Evolutionary conservation across 2,113 vertebrate species (phyloP).

Genomic region (Elaphurus davidianus): DNA sequence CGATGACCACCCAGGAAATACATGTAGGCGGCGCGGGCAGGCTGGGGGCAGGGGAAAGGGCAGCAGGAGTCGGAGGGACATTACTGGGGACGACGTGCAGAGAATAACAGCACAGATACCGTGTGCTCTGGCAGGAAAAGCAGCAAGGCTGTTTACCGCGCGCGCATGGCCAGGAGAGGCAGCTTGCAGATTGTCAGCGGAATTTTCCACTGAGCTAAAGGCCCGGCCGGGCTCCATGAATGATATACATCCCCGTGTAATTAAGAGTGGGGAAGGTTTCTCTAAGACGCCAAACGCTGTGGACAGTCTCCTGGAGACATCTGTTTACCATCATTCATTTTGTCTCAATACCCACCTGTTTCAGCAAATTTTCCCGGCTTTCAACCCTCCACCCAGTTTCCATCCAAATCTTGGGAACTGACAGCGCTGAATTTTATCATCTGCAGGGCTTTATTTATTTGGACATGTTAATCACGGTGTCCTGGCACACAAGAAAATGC

Average conservation of each 20-base stretch:
- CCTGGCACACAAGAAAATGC: background rate
- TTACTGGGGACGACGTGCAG: background rate
- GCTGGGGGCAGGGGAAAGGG: rapidly evolving
- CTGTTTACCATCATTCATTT: background rate
- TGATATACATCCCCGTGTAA: background rate
- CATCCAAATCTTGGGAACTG: background rate
- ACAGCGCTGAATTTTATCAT: background rate
- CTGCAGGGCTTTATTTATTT: background rate
- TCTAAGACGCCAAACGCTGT: background rate
- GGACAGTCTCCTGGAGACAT: background rate
- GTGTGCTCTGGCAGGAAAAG: background rate
- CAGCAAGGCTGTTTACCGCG: background rate
- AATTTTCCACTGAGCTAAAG: constrained; percentile 29
- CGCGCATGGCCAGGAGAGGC: background rate
- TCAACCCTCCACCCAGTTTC: background rate
- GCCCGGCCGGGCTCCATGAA: background rate
- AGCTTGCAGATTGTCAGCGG: background rate
- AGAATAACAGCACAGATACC: no score
- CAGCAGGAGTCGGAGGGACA: rapidly evolving
- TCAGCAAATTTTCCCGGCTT: background rate
- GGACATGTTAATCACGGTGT: background rate
- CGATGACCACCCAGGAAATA: rapidly evolving
- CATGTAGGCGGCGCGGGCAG: rapidly evolving
- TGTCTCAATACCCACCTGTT: constrained; percentile 6
- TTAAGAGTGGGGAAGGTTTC: background rate